These are phyloP conservation scores for Podarcis lilfordi DNA, from an alignment of 2,797 vertebrate genomes.

Conservation along the genomic window DNA sequence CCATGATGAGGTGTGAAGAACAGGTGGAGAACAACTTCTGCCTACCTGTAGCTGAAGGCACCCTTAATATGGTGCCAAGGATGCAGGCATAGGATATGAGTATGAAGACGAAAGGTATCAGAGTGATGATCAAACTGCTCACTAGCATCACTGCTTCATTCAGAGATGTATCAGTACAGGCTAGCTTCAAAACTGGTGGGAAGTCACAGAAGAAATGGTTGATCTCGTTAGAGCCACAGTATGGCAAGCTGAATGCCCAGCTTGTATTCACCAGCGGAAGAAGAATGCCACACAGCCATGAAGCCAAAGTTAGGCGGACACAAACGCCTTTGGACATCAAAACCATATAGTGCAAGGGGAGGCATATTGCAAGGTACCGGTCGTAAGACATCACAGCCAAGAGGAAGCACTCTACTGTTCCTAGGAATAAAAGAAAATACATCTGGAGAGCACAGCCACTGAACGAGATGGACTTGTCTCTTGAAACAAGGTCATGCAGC, in stretches of 20 bases:
- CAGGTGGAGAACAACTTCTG: conserved; percentile 67
- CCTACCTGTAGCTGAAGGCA: conserved; percentile 54
- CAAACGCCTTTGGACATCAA: conserved; percentile 52
- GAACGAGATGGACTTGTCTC: not conserved
- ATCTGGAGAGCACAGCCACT: not conserved
- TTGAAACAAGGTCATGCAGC: not conserved
- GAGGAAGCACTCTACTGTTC: conserved; percentile 1
- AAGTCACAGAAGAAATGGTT: conserved; percentile 59
- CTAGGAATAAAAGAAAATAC: conserved; percentile 9
- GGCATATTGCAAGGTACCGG: not conserved
- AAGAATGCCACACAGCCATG: conserved; percentile 48
- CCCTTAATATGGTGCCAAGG: conserved; percentile 51
- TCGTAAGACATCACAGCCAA: conserved; percentile 12
- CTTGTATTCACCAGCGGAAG: conserved; percentile 48
- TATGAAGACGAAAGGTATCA: conserved; percentile 47
- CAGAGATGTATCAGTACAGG: conserved; percentile 59
- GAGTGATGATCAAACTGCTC: conserved; percentile 52
- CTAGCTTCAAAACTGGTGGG: conserved; percentile 62
- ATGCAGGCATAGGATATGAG: conserved; percentile 63
- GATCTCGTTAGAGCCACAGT: conserved; percentile 33
- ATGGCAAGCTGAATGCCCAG: conserved; percentile 46
- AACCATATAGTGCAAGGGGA: not conserved
- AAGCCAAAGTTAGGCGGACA: conserved; percentile 29
- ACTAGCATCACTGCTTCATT: conserved; percentile 42
- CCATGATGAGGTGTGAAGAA: conserved; percentile 61